Base-by-base conservation (phyloP, 1,140 invertebrate genomes). In the Aphelinus certus region DNA sequence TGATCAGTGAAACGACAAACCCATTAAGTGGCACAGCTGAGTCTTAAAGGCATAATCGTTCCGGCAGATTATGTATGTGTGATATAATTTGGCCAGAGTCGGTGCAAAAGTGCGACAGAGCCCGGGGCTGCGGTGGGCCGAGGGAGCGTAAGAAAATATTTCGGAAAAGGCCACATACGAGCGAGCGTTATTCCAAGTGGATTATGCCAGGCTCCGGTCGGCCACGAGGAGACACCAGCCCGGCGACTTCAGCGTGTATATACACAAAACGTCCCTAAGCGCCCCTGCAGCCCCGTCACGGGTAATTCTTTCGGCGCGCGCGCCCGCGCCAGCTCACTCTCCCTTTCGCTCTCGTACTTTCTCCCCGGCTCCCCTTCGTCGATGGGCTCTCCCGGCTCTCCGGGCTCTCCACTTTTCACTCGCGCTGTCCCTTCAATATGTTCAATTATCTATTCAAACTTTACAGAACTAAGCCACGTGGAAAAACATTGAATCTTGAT, bases 161-260 rank as follows among this genome's bases (percentile, higher is more conserved):
- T 66, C 56, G 49, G 42, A 55, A 66, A 66, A 66, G 1, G 42
- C 58, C 3, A 49, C 48, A 1, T 56, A 10, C 58, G 10, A 45
- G 61, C 69, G 60, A 55, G 61, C 45, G 49, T 60, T 26, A 26
- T 61, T 71, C 46, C 51, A 63, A 72, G 71, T 72, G 61, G 71
- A 72, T 72, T 56, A 72, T 63, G 45, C 56, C 71, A n/a, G 61
- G 61, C 71, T 62, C 48, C 51, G 71, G 61, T 72, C 71, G 55
- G 71, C 56, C 71, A 55, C 49, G 49, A 63, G 60, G 51, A 9
- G 26, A 45, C 56, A 47, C 26, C 45, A 42, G 47, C 53, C 49
- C 56, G 64, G 53, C 64, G 51, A 66, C 26, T 26, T 26, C 26
- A 26, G 26, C 26, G 26, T 26, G 26, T 26, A 26, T 26, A 26